Evolutionary conservation across 2,888 invertebrate genomes (phyloP), one percentile per base, ranked within the genome.

Genomic region (Matsumyia berberina): DNA sequence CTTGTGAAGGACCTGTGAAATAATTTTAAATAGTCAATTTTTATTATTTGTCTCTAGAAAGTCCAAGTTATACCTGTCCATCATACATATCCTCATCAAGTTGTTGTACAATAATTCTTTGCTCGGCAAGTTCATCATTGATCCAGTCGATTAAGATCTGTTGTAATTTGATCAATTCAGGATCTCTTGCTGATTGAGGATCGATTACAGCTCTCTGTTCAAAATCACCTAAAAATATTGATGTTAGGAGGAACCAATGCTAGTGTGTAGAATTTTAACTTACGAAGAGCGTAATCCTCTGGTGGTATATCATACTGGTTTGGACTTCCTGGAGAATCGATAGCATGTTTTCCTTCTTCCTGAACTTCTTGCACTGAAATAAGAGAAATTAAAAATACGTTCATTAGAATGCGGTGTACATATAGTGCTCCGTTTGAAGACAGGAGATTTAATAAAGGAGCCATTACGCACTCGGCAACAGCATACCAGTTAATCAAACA

Each of bases 51-150:
- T 4, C 24, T 24, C 24, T n/a, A n/a, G n/a, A n/a, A n/a, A n/a
- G n/a, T n/a, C n/a, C n/a, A n/a, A n/a, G n/a, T n/a, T 24, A 31
- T 60, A 93, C 95, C 93, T 99, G 99, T 0, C 99, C 99, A 93
- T 99, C 99, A 92, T 98, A 99, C 87, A 99, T 93, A 93, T 99
- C 99, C 92, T 99, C 98, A 87, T 97, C 97, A 55, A 99, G 95
- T 88, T 98, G 96, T 92, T 99, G 97, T 0, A 99, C 99, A 88
- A 99, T 98, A 86, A 99, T 99, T 89, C 99, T 94, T 89, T 99
- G 97, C 87, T 96, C 95, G 0, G 99, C 98, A 69, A 99, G 93
- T 91, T 98, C 99, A 93, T 99, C 98, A 92, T 99, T 99, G 70
- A 99, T 97, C 99, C 99, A 99, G 88, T 99, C 98, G 88, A 98